Evolutionary conservation across 2,113 vertebrate genomes (phyloP), one percentile per base, ranked within the genome.

Genomic region (Pedionomus torquatus): DNA sequence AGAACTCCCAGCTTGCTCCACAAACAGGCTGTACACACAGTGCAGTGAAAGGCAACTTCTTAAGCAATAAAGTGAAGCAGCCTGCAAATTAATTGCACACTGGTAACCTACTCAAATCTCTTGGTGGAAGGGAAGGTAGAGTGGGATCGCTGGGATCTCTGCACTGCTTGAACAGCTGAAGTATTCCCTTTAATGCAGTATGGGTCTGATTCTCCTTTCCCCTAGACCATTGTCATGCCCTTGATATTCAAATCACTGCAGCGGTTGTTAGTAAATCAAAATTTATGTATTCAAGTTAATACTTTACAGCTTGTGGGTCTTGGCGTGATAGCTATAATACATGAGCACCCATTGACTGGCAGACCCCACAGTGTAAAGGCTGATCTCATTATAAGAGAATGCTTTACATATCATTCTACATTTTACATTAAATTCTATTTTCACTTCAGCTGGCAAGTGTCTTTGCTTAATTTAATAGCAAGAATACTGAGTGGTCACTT

Each of bases 161-260:
- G 33, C 52, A 54, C 20, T 35, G 17, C 60, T 37, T 48, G 31
- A 86, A 69, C 8, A 64, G 25, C 31, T 78, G 23, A 88, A 84
- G 8, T 13, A 71, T 4, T 5, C 16, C 69, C 48, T 72, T 60
- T n/a, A 71, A 43, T 0, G 2, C 3, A 0, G 17, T 31, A 10
- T 65, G 30, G 3, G 7, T 79, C 54, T 86, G 26, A 61, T 60
- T 82, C 5, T 24, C 30, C 28, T 57, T 89, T 70, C 31, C 30
- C 41, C 35, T 41, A 25, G 16, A 41, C 13, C 26, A 44, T 24
- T 72, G 18, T 25, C 63, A 69, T 41, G 5, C 4, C 28, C 19
- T 39, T 58, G 3, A 4, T 35, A 72, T 9, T 58, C 57, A 85
- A 82, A 85, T 68, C 21, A 79, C 12, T 78, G 24, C 17, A 74